Percentiles rank a stretch among this genome's conserved stretches.
Evolutionary conservation across 2,113 vertebrate genomes (phyloP).

Genomic region (Phalacrocorax brasilianus): DNA sequence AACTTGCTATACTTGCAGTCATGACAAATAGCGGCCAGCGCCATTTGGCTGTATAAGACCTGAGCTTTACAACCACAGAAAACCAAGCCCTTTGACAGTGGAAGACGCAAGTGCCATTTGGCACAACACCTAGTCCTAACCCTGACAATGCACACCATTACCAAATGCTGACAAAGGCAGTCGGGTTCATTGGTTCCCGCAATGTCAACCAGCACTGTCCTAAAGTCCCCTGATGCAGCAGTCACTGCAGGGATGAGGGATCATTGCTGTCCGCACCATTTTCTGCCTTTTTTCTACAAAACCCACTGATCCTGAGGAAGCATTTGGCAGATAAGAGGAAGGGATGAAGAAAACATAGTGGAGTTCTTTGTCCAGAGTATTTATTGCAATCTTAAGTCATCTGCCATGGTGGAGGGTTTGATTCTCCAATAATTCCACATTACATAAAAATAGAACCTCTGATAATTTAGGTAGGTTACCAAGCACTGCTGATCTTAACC

Average conservation of each 20-base stretch:
- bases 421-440: constrained; percentile 33
- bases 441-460: constrained; percentile 8
- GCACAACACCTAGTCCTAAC: background rate
- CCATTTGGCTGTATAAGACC: rapidly evolving
- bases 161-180: background rate
- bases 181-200: background rate
- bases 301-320: background rate
- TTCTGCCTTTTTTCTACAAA: background rate
- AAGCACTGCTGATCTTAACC: background rate
- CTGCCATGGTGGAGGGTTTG: background rate
- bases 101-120: background rate
- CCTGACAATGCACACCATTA: background rate
- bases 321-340: background rate
- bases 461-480: constrained; percentile 19
- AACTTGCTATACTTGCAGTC: background rate
- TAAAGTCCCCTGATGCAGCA: background rate
- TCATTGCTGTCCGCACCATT: background rate
- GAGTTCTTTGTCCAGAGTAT: background rate
- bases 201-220: background rate
- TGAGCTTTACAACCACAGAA: background rate
- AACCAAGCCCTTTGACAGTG: background rate
- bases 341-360: background rate
- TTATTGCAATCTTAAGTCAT: constrained; percentile 14
- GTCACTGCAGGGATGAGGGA: background rate
- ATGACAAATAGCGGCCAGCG: background rate